Evolutionary conservation across 2,888 invertebrate species (phyloP).

Genomic region (Lepeophtheirus nordmannii): DNA sequence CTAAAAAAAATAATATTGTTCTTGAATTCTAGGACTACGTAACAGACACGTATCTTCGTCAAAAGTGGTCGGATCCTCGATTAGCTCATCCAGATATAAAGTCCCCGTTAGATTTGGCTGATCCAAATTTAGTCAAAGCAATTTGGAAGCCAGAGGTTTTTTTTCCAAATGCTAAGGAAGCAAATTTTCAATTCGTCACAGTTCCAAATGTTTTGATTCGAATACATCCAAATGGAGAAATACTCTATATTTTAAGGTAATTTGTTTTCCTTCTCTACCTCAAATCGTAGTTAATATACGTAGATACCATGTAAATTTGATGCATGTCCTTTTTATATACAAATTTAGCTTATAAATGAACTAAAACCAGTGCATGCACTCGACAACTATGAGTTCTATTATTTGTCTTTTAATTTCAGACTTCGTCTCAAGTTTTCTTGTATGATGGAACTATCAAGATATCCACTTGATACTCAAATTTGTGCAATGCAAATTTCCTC

Average conservation of each 20-base stretch:
- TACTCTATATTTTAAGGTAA: conserved; percentile 31
- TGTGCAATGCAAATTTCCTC: conserved; percentile 35
- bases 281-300: too few species aligned
- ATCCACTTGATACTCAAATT: conserved; percentile 34
- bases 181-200: conserved; percentile 31
- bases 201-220: conserved; percentile 30
- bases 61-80: conserved; percentile 23
- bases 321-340: too few species aligned
- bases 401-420: conserved; percentile 30
- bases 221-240: conserved; percentile 29
- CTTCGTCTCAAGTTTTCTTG: conserved; percentile 36
- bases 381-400: too few species aligned
- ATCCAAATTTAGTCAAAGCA: conserved; percentile 30
- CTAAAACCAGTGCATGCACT: too few species aligned
- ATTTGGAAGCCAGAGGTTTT: conserved; percentile 32
- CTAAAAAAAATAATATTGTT: not conserved
- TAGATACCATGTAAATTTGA: too few species aligned
- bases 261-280: too few species aligned
- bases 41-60: conserved; percentile 20
- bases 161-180: conserved; percentile 31
- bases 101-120: conserved; percentile 30
- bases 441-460: conserved; percentile 35
- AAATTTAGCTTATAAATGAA: too few species aligned
- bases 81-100: conserved; percentile 19
- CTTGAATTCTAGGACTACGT: conserved; percentile 14